These are phyloP conservation scores for Sandelia bainsii DNA, from an alignment of 2,797 vertebrate species.

Conservation along the genomic window DNA sequence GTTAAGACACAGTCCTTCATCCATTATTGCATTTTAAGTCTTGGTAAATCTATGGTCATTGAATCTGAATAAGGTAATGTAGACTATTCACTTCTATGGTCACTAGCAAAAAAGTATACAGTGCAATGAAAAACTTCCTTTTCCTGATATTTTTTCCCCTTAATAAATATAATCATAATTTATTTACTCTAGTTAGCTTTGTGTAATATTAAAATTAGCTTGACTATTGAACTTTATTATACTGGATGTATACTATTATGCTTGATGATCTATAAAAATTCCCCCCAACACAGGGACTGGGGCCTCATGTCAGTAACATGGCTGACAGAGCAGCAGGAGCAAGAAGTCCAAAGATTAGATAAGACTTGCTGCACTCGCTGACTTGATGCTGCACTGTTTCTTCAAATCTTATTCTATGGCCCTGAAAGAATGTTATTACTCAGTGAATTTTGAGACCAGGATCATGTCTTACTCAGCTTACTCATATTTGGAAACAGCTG, in stretches of 20 bases:
- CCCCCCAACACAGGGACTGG: neutral
- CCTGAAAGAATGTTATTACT: neutral
- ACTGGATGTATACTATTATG: neutral
- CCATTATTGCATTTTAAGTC: neutral
- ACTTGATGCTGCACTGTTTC: conserved; percentile 2
- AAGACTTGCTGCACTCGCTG: conserved; percentile 22
- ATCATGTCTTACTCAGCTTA: neutral
- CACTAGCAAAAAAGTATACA: neutral
- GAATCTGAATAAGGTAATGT: neutral
- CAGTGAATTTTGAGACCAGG: neutral
- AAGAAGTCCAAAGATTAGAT: conserved; percentile 54
- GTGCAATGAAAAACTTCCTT: no score
- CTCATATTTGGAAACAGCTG: neutral
- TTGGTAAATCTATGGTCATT: neutral
- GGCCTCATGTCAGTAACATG: conserved; percentile 52
- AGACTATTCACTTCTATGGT: neutral
- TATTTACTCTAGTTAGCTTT: no score
- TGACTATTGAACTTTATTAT: neutral
- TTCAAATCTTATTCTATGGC: neutral
- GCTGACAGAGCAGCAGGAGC: conserved; percentile 30
- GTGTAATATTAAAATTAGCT: no score
- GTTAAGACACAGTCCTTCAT: neutral
- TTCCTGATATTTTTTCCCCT: no score
- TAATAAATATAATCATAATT: no score
- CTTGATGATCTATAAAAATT: neutral